A percentile compares a stretch with the other conserved stretches of the same genome.
These are phyloP conservation scores for Lichenostomus cassidix DNA, from an alignment of 2,113 vertebrate species.

Conservation along the genomic window DNA sequence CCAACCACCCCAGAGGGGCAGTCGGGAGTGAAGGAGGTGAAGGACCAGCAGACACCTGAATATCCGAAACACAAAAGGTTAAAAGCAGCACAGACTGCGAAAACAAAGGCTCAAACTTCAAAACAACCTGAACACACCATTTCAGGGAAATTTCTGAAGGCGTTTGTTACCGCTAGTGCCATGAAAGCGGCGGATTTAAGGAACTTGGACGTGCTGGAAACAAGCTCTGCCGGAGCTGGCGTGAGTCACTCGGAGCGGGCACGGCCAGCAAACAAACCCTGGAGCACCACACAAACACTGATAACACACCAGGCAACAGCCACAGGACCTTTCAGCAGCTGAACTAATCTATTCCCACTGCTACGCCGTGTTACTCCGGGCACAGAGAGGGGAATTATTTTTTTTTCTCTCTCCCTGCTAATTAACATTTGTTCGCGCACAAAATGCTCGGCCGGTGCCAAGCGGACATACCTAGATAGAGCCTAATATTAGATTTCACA, in stretches of 20 bases:
- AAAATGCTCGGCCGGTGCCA: constrained; percentile 42
- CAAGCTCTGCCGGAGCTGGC: background rate
- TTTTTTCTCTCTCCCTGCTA: background rate
- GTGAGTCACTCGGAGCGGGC: constrained; percentile 35
- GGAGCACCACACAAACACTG: background rate
- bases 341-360: constrained; percentile 59
- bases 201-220: background rate
- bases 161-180: background rate
- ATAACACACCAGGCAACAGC: constrained; percentile 25
- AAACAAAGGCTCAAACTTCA: constrained; percentile 11
- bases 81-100: background rate
- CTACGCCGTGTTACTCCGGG: background rate
- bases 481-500: constrained; percentile 68
- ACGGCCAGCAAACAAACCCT: constrained; percentile 39
- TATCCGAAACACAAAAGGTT: background rate
- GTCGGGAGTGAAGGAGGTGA: background rate
- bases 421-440: constrained; percentile 60
- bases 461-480: constrained; percentile 69
- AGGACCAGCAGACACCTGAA: background rate
- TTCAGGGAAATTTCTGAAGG: constrained; percentile 17
- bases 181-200: background rate
- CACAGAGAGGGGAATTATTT: background rate
- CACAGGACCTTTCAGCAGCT: constrained; percentile 28
- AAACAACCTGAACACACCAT: background rate
- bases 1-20: accelerated